Evolutionary conservation across 1,140 invertebrate genomes (phyloP).

Genomic region (Cotesia typhae): DNA sequence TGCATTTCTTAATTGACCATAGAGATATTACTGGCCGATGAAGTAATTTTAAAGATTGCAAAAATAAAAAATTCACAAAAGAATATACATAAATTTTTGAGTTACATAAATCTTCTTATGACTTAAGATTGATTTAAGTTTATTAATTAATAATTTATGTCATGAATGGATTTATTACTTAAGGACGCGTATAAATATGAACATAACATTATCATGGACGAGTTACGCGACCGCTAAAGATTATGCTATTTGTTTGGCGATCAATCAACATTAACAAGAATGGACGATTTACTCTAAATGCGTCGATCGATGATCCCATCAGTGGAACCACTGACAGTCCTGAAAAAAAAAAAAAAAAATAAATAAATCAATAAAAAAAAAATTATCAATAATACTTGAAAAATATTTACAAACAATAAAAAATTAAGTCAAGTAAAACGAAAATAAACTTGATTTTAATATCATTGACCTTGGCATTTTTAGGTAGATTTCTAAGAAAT

Average conservation of each 20-base stretch:
- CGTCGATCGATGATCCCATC: conserved; percentile 64
- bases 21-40: too few relatives aligned
- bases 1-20: too few relatives aligned
- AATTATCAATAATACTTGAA: too few relatives aligned
- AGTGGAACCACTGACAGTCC: conserved; percentile 67
- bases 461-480: not conserved
- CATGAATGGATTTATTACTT: not conserved
- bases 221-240: conserved; percentile 75
- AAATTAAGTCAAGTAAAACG: conserved; percentile 5
- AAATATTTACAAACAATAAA: conserved; percentile 6
- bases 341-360: conserved; percentile 44
- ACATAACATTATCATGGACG: conserved; percentile 55
- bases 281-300: conserved; percentile 72
- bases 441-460: conserved; percentile 9
- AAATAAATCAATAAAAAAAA: too few relatives aligned
- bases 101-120: too few relatives aligned
- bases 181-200: not conserved
- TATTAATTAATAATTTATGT: too few relatives aligned
- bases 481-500: too few relatives aligned
- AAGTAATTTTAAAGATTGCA: too few relatives aligned
- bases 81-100: too few relatives aligned
- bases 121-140: too few relatives aligned
- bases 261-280: conserved; percentile 79
- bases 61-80: too few relatives aligned
- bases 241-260: conserved; percentile 65